Evolutionary conservation across 2,888 invertebrate genomes (phyloP).

Genomic region (Polydrusus tereticollis): DNA sequence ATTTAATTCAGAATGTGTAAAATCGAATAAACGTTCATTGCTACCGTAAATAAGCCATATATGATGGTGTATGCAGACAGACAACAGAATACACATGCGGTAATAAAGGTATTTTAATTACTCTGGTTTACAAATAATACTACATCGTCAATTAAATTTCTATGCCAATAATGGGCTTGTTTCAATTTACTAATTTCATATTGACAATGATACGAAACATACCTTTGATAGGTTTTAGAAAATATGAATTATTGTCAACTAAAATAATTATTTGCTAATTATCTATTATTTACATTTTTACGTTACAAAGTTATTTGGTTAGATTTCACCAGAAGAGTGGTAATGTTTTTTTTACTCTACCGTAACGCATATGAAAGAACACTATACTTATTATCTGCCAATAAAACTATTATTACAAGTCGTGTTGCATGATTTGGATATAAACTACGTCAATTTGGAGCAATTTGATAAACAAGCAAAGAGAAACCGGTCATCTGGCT

Average conservation of each 20-base stretch:
- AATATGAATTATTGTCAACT: no score
- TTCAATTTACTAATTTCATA: neutral
- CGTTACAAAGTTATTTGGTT: no score
- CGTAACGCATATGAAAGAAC: neutral
- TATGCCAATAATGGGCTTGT: conserved; percentile 1
- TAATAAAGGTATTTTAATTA: conserved; percentile 40
- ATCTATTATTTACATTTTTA: no score
- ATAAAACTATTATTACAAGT: conserved; percentile 41
- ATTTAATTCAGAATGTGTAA: conserved; percentile 18
- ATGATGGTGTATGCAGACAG: conserved; percentile 23
- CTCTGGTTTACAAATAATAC: neutral
- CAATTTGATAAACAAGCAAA: conserved; percentile 59
- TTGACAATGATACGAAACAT: neutral
- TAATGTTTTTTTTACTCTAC: neutral
- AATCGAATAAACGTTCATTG: conserved; percentile 34
- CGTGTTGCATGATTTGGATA: conserved; percentile 48
- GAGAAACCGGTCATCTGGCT: conserved; percentile 50
- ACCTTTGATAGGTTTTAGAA: neutral
- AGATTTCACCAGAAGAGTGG: no score
- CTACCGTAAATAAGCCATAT: conserved; percentile 30
- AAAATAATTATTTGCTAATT: no score
- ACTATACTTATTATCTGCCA: conserved; percentile 22
- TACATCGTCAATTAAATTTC: conserved; percentile 10
- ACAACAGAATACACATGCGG: conserved; percentile 25
- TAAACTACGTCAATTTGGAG: conserved; percentile 54